phyloP scores from a whole-genome alignment of 2,888 invertebrate genomes.

The Ectropis crepuscularia region DNA sequence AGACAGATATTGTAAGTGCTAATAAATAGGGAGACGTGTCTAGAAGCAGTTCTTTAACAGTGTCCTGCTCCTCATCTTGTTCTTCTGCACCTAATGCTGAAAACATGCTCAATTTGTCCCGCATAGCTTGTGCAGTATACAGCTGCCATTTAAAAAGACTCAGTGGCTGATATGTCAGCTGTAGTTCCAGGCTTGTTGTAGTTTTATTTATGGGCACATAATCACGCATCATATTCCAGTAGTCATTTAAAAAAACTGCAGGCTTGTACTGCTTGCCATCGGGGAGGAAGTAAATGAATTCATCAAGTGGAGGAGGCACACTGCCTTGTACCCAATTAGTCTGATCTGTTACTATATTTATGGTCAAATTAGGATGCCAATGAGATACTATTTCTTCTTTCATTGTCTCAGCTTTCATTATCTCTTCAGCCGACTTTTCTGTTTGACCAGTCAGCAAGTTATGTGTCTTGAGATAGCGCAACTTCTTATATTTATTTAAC shows the following conservation, averaged over 20 bases:
- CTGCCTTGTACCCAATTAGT: conserved; percentile 96
- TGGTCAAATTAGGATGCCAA: conserved; percentile 99
- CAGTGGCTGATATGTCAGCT: conserved; percentile 93
- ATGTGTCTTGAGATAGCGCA: conserved; percentile 93
- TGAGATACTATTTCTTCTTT: conserved; percentile 97
- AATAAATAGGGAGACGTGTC: conserved; percentile 98
- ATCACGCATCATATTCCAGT: conserved; percentile 99
- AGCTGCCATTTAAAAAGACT: conserved; percentile 99
- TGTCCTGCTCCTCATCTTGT: conserved; percentile 94
- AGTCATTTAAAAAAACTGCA: conserved; percentile 97
- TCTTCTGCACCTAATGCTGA: conserved; percentile 89
- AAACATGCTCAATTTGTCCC: conserved; percentile 92
- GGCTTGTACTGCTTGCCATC: conserved; percentile 95
- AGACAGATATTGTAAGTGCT: conserved; percentile 95
- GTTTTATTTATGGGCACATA: conserved; percentile 96
- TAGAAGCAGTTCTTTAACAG: conserved; percentile 95
- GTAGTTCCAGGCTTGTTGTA: conserved; percentile 88
- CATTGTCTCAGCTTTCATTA: conserved; percentile 89
- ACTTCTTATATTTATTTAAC: conserved; percentile 96
- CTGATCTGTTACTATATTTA: conserved; percentile 97
- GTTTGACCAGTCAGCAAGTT: conserved; percentile 97
- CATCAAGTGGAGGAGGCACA: conserved; percentile 96
- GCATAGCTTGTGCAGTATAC: conserved; percentile 98
- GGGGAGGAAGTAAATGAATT: conserved; percentile 95
- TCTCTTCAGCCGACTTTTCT: conserved; percentile 90